Conservation (phyloP, 2,888 invertebrate species). For the Eupithecia insigniata region DNA sequence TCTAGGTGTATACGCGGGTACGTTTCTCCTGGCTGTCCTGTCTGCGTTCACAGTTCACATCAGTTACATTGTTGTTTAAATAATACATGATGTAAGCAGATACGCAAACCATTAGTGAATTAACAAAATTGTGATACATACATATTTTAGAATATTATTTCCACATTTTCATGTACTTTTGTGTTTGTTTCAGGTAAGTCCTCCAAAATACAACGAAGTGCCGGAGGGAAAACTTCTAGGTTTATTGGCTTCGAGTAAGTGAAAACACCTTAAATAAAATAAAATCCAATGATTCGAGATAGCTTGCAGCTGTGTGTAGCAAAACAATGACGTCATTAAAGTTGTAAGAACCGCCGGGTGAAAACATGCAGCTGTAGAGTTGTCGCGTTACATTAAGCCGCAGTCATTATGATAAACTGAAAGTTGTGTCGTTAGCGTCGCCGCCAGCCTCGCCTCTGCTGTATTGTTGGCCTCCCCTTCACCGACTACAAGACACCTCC, state of each 20-base stretch:
- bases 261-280: neutral
- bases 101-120: neutral
- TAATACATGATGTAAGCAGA: neutral
- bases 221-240: neutral
- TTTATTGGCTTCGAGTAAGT: neutral
- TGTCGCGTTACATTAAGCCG: slow-evolving; percentile 28
- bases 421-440: slow-evolving; percentile 44
- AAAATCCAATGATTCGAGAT: neutral
- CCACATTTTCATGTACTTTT: neutral
- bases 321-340: slow-evolving; percentile 11
- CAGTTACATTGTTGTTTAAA: neutral
- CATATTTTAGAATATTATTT: neutral
- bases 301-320: neutral
- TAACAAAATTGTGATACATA: neutral
- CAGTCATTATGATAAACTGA: slow-evolving; percentile 37
- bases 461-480: neutral
- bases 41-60: neutral
- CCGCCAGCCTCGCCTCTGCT: slow-evolving; percentile 18
- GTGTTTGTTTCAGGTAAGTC: slow-evolving; percentile 38
- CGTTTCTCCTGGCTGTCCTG: neutral
- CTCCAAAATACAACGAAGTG: neutral
- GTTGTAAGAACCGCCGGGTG: slow-evolving; percentile 21
- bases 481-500: neutral
- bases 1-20: neutral
- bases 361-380: slow-evolving; percentile 26